Evolutionary conservation across 2,113 vertebrate species (phyloP).

Genomic region (Phyllostomus hastatus): DNA sequence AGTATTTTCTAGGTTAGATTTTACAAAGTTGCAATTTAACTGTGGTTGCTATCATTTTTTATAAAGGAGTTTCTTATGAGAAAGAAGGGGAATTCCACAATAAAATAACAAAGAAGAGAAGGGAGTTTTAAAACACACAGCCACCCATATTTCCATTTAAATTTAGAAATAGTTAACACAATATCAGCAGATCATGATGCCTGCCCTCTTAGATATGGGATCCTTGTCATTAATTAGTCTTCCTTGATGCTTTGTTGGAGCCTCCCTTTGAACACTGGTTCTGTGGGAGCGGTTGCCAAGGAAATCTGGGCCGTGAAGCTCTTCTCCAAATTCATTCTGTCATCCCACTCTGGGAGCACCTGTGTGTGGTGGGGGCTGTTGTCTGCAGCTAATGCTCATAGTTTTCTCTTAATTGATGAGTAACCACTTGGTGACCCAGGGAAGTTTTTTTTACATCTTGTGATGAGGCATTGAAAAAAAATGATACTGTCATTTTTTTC

Average conservation of each 20-base stretch:
- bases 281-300: conserved; percentile 59
- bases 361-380: not conserved
- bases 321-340: not conserved
- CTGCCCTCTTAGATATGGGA: not conserved
- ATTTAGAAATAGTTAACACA: not conserved
- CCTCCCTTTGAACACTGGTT: conserved; percentile 32
- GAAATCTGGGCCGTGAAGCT: not conserved
- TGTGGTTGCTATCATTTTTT: not conserved
- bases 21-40: not conserved
- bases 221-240: not conserved
- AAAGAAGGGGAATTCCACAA: not conserved
- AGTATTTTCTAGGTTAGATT: not conserved
- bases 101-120: not conserved
- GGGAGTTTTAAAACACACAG: not conserved
- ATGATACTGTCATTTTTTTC: not conserved
- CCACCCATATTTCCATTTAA: not conserved
- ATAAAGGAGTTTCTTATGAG: conserved; percentile 40
- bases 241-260: not conserved
- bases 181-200: not conserved
- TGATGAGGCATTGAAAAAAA: not conserved
- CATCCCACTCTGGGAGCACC: not conserved
- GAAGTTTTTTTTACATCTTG: not conserved
- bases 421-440: not conserved
- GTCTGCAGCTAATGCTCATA: not conserved
- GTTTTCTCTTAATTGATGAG: conserved; percentile 1